A percentile compares a stretch with the other conserved stretches of the same genome.
These are phyloP conservation scores for Cabera pusaria DNA, from an alignment of 2,888 invertebrate species.

Conservation along the genomic window DNA sequence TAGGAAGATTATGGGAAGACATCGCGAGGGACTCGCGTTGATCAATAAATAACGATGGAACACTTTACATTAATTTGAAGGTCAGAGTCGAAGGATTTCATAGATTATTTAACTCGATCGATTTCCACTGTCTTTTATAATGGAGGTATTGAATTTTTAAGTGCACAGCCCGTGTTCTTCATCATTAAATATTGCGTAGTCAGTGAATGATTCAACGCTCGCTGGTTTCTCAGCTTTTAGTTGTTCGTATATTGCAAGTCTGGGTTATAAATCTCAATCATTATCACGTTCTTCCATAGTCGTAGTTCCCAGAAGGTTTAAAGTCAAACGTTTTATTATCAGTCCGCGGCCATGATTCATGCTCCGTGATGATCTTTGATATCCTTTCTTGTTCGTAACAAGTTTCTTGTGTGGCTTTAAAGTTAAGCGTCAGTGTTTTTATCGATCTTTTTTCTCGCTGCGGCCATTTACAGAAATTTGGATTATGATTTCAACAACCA, in stretches of 20 bases:
- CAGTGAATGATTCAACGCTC: slow-evolving; percentile 28
- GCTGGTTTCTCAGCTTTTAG: slow-evolving; percentile 11
- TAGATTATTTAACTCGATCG: slow-evolving; percentile 53
- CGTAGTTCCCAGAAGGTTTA: slow-evolving; percentile 65
- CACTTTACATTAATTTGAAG: slow-evolving; percentile 22
- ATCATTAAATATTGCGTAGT: slow-evolving; percentile 40
- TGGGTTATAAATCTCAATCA: slow-evolving; percentile 29
- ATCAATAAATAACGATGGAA: slow-evolving; percentile 27
- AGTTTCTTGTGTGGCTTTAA: slow-evolving; percentile 42
- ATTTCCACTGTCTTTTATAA: slow-evolving; percentile 44
- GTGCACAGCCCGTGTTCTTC: slow-evolving; percentile 36
- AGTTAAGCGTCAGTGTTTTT: slow-evolving; percentile 33
- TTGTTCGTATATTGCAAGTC: slow-evolving; percentile 14
- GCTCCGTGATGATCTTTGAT: slow-evolving; percentile 63
- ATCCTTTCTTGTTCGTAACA: slow-evolving; percentile 57
- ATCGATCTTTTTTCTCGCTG: slow-evolving; percentile 33
- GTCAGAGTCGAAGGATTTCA: slow-evolving; percentile 29
- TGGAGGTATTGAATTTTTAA: slow-evolving; percentile 49
- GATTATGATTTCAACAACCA: slow-evolving; percentile 8
- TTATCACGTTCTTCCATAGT: slow-evolving; percentile 40
- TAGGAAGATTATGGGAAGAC: slow-evolving; percentile 35
- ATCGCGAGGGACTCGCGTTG: slow-evolving; percentile 24
- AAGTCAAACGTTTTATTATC: slow-evolving; percentile 52
- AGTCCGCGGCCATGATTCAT: slow-evolving; percentile 59
- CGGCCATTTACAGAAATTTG: slow-evolving; percentile 21